A percentile compares a stretch with the other conserved stretches of the same genome.
Conservation (phyloP, 2,113 vertebrate genomes). For the Chelonoidis abingdonii region DNA sequence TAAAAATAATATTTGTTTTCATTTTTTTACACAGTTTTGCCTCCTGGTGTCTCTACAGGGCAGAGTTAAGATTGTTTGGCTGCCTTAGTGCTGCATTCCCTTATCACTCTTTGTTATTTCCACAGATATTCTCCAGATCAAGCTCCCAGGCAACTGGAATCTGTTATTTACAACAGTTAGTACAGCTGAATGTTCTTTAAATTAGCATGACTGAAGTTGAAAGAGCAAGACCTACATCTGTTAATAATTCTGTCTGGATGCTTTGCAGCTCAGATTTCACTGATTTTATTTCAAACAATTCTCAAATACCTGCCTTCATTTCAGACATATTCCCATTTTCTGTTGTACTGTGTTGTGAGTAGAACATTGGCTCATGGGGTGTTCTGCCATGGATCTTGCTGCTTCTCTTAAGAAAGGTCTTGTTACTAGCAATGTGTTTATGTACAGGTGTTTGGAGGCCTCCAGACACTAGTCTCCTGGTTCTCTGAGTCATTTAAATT, state of each 20-base stretch:
- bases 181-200: not conserved
- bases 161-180: not conserved
- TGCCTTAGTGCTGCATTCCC: not conserved
- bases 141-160: not conserved
- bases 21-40: not conserved
- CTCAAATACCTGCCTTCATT: not conserved
- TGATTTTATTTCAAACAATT: not conserved
- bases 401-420: not conserved
- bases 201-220: not conserved
- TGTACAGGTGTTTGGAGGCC: not conserved
- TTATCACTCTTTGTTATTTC: not conserved
- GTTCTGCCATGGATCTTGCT: not conserved
- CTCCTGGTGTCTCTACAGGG: not conserved
- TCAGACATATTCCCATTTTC: not conserved
- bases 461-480: not conserved
- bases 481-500: not conserved
- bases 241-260: not conserved
- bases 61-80: not conserved
- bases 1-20: accelerated
- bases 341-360: not conserved
- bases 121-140: accelerated
- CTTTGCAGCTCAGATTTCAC: not conserved
- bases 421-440: not conserved
- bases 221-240: not conserved
- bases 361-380: not conserved